Conservation (phyloP, 2,797 vertebrate genomes). For the Anableps anableps region DNA sequence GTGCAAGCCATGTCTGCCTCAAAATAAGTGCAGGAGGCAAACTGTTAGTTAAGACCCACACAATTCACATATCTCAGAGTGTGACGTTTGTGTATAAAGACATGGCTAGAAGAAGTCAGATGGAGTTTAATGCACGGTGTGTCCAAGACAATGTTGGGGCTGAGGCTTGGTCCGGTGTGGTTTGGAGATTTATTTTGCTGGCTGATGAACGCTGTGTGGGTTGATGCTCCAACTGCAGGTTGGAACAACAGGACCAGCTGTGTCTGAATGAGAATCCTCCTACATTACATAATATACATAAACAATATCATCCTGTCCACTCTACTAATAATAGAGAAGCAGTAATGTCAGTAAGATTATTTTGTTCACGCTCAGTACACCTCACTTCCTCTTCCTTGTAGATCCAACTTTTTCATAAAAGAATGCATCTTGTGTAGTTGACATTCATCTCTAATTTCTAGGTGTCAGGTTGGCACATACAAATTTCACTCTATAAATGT, state of each 20-base stretch:
- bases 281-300: conserved; percentile 44
- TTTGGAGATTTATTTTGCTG: conserved; percentile 54
- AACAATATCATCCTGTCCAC: conserved; percentile 37
- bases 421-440: not conserved
- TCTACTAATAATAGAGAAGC: conserved; percentile 12
- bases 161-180: conserved; percentile 35
- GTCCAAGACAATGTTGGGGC: conserved; percentile 49
- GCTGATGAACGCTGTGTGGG: conserved; percentile 53
- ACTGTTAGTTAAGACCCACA: conserved; percentile 50
- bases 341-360: not conserved
- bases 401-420: not conserved
- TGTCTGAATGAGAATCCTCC: conserved; percentile 43
- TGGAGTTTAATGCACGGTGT: conserved; percentile 32
- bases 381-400: not conserved
- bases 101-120: conserved; percentile 41
- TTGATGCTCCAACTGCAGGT: conserved; percentile 33
- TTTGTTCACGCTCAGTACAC: not conserved
- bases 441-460: not conserved
- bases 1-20: conserved; percentile 57
- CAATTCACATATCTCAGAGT: conserved; percentile 46
- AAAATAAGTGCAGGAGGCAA: conserved; percentile 54
- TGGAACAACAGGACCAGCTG: conserved; percentile 38
- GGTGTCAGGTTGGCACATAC: not conserved
- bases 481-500: not conserved
- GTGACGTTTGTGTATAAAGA: conserved; percentile 38